These are phyloP conservation scores for Hybos culiciformis DNA, from an alignment of 2,888 invertebrate species.

Conservation along the genomic window DNA sequence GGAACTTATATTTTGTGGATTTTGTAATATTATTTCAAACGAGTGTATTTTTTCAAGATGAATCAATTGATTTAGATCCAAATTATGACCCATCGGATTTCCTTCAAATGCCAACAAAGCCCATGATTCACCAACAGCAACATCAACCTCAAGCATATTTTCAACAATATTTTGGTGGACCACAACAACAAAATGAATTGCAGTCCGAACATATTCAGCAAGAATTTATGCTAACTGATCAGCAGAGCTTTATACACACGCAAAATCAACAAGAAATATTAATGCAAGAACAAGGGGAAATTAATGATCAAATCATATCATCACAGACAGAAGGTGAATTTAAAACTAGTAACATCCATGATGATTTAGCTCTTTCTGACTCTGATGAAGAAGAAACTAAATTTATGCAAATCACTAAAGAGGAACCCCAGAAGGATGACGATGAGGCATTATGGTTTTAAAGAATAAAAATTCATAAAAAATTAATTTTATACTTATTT, in stretches of 20 bases:
- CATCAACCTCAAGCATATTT: not conserved
- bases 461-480: not conserved
- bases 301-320: not conserved
- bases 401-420: slow-evolving; percentile 11
- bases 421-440: slow-evolving; percentile 20
- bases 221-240: not conserved
- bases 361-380: slow-evolving; percentile 63
- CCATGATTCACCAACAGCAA: slow-evolving; percentile 11
- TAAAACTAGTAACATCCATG: slow-evolving; percentile 30
- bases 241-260: too few relatives aligned
- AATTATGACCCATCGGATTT: slow-evolving; percentile 82
- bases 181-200: not conserved
- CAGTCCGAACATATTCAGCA: not conserved
- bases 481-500: not conserved
- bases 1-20: slow-evolving; percentile 9
- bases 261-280: not conserved
- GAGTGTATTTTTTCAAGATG: slow-evolving; percentile 38
- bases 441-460: slow-evolving; percentile 27
- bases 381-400: slow-evolving; percentile 46
- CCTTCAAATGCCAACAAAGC: slow-evolving; percentile 41
- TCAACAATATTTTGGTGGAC: not conserved
- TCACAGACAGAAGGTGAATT: not conserved
- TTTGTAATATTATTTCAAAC: slow-evolving; percentile 7
- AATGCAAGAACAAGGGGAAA: not conserved
- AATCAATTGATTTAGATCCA: slow-evolving; percentile 62